These are phyloP conservation scores for Ecdyonurus torrentis DNA, from an alignment of 2,888 invertebrate genomes.

Conservation along the genomic window DNA sequence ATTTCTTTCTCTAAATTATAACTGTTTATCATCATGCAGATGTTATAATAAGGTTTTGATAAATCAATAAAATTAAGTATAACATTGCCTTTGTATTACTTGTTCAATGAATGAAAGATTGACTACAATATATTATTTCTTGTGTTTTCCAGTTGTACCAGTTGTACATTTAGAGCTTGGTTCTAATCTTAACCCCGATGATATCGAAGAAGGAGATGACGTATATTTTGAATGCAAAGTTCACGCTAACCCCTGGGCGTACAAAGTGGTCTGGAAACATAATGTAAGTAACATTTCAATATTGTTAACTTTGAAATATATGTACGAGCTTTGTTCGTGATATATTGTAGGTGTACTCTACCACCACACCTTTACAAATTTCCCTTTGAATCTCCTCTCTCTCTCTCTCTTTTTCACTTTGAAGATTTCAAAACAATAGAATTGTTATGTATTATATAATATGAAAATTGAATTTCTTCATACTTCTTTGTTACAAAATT, in stretches of 20 bases:
- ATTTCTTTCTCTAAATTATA: too few species aligned
- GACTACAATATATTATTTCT: neutral
- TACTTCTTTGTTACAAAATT: too few species aligned
- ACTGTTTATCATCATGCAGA: too few species aligned
- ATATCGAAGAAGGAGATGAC: constrained; percentile 66
- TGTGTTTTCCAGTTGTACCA: constrained; percentile 43
- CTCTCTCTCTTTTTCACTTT: too few species aligned
- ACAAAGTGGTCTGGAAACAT: constrained; percentile 66
- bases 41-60: neutral
- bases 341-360: too few species aligned
- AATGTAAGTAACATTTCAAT: constrained; percentile 45
- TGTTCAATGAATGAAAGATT: neutral
- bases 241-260: constrained; percentile 56
- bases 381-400: too few species aligned
- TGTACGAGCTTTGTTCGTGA: too few species aligned
- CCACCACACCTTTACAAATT: too few species aligned
- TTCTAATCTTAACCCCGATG: constrained; percentile 56
- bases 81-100: neutral
- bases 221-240: constrained; percentile 69
- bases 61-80: neutral
- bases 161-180: constrained; percentile 51
- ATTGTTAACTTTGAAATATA: too few species aligned
- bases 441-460: too few species aligned
- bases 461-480: too few species aligned
- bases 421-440: too few species aligned